These are phyloP conservation scores for Lepus oiostolus DNA, from an alignment of 2,797 vertebrate species.

Conservation along the genomic window DNA sequence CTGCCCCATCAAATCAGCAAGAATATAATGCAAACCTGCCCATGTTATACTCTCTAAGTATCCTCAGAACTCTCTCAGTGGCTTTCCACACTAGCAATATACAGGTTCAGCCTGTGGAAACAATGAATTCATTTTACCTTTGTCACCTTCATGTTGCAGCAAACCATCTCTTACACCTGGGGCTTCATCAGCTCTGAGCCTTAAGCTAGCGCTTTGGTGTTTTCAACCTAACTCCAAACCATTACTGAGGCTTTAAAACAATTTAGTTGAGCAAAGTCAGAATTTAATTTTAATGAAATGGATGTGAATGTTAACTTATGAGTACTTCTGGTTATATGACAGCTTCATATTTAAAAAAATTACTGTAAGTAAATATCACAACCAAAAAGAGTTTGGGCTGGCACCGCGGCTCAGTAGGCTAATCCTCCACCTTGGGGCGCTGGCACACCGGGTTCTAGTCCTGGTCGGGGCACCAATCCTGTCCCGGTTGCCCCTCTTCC, in stretches of 20 bases:
- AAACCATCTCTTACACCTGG: background rate
- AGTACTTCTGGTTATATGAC: background rate
- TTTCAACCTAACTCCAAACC: conserved; percentile 12
- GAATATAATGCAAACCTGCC: background rate
- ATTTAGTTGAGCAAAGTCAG: conserved; percentile 24
- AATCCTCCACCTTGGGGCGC: too few relatives aligned
- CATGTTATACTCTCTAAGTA: background rate
- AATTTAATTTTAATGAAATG: conserved; percentile 62
- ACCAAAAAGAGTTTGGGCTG: too few relatives aligned
- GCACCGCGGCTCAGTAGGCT: too few relatives aligned
- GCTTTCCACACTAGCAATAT: background rate
- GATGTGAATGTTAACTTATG: background rate
- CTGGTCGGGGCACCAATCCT: too few relatives aligned
- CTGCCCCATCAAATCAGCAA: background rate
- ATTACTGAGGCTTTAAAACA: conserved; percentile 48
- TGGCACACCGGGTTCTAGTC: too few relatives aligned
- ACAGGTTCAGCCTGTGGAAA: background rate
- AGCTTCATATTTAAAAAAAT: background rate
- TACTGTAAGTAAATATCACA: background rate
- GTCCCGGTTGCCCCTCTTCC: too few relatives aligned
- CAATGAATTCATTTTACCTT: background rate
- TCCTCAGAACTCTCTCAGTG: background rate
- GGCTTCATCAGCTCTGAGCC: background rate
- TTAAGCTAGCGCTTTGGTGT: background rate
- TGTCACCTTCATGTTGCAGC: background rate